Base-by-base conservation (phyloP, 37 sponge, comb jelly and placozoan species). In the Beroe forskalii region DNA sequence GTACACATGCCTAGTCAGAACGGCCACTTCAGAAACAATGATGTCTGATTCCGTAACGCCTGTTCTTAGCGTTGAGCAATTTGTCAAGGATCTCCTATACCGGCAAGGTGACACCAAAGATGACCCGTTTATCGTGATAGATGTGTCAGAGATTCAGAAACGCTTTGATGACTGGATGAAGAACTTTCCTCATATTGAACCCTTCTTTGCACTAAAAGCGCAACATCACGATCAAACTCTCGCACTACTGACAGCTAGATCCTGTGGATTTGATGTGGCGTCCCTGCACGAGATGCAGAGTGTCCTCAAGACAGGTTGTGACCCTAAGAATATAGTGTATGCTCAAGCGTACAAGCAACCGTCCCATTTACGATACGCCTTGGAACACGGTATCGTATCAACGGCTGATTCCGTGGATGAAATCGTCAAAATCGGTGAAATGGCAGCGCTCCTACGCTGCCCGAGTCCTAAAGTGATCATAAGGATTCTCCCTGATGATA, bases 261-360 rank as follows among this genome's bases (percentile, higher is more conserved):
- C 38, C 24, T 80, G 44, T 27, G 86, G 86, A 12, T 80, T 80
- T 80, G 86, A 80, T 25, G 86, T 80, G 0, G 86, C 86, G 4
- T 80, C 86, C 17, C 86, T 80, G 3, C 22, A 27, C 12, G 86
- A 80, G 55, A 8, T 80, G 24, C 24, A 80, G 30, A 80, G 55
- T 25, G 86, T 80, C 6, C 8, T 44, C 1, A 9, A 41, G 0
- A 9, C 44, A 44, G 86, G 25, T 20, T 27, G 27, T 69, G 38
- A 32, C 2, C 14, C 55, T 3, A 9, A 6, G 1, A 80, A n/a
- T 3, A 80, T 80, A 32, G 48, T 80, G 12, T 80, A 80, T 80
- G 86, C 86, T n/a, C 86, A 80, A 23, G 48, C 86, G 1, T 80
- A 80, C 86, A 80, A 80, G 30, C 86, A 80, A 25, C 86, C 48